Evolutionary conservation across 2,113 vertebrate genomes (phyloP).

Genomic region (Zosterops borbonicus): DNA sequence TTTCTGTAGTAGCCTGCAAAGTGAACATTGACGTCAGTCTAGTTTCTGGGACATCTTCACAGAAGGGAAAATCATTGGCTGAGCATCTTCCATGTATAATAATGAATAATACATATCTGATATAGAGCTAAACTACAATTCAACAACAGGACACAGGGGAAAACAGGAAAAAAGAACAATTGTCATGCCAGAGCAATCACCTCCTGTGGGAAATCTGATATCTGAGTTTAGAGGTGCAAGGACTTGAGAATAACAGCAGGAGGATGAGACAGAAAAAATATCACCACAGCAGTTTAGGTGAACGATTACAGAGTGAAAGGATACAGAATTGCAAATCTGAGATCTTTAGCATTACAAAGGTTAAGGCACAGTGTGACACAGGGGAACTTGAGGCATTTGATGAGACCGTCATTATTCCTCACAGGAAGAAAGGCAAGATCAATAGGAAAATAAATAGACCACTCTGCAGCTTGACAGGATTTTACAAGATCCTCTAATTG

Average conservation of each 20-base stretch:
- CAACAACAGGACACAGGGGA: neutral
- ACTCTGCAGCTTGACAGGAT: neutral
- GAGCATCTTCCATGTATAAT: neutral
- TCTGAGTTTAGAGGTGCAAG: neutral
- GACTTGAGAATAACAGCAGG: neutral
- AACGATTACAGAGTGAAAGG: neutral
- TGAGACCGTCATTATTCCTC: conserved; percentile 5
- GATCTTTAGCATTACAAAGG: conserved; percentile 40
- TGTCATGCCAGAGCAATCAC: neutral
- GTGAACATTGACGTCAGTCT: neutral
- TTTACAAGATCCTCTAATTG: conserved; percentile 23
- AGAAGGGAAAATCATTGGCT: neutral
- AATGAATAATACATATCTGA: neutral
- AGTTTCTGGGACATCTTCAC: neutral
- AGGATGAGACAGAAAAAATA: neutral
- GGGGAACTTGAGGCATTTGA: neutral
- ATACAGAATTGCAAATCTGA: neutral
- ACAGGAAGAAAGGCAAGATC: conserved; percentile 14
- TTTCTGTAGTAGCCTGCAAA: neutral
- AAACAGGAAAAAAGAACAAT: neutral
- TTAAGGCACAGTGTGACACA: neutral
- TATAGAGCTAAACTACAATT: neutral
- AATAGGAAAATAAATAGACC: conserved; percentile 30
- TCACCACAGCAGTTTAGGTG: neutral
- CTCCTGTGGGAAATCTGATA: neutral